phyloP scores from a whole-genome alignment of 2,113 vertebrate species.

The Macquaria australasica region DNA sequence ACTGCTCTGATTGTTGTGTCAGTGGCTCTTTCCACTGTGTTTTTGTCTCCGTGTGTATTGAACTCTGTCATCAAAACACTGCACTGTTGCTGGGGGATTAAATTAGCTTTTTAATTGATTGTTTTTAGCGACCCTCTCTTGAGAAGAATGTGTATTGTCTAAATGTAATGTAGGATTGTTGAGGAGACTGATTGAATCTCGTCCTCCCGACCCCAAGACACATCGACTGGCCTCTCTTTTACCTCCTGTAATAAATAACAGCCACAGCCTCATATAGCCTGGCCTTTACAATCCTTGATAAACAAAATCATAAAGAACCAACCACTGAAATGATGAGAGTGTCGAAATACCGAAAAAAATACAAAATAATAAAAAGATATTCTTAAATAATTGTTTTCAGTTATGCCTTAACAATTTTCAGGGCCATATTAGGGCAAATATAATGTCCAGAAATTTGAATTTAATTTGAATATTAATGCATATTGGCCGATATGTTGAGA shows the following conservation, averaged over 20 bases:
- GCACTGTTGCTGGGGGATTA: constrained; percentile 54
- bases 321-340: not conserved
- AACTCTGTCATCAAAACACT: constrained; percentile 58
- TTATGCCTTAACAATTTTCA: not conserved
- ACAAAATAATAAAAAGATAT: not conserved
- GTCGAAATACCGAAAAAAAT: not conserved
- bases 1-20: constrained; percentile 43
- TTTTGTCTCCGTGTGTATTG: constrained; percentile 55
- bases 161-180: constrained; percentile 41
- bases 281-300: not conserved
- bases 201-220: not conserved
- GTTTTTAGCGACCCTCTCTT: constrained; percentile 55
- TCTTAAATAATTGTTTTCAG: not conserved
- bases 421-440: not conserved
- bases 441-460: not conserved
- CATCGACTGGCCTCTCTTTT: constrained; percentile 60
- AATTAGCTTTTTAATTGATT: constrained; percentile 76
- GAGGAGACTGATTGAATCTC: constrained; percentile 67
- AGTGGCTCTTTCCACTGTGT: constrained; percentile 4
- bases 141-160: constrained; percentile 75
- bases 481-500: too few relatives aligned
- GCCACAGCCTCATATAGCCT: constrained; percentile 22
- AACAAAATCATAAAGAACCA: not conserved
- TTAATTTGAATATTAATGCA: not conserved
- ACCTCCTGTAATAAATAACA: constrained; percentile 82